These are phyloP conservation scores for Salticus scenicus DNA, from an alignment of 2,888 invertebrate genomes.

Conservation along the genomic window DNA sequence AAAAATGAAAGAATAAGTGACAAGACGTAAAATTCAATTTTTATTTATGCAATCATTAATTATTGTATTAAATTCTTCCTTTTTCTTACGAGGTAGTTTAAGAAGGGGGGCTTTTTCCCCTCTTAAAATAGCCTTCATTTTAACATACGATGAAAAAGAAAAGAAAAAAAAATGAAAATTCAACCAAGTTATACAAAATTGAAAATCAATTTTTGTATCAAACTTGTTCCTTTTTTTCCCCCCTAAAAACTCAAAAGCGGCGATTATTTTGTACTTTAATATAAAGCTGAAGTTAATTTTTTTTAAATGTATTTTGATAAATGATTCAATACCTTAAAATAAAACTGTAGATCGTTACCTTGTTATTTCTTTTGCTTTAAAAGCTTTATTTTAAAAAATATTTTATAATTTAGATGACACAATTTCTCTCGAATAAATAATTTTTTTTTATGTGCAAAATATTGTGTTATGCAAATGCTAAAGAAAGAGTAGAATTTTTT, in stretches of 20 bases:
- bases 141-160: neutral
- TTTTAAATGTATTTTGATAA: neutral
- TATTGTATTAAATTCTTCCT: neutral
- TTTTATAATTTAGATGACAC: no score
- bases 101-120: neutral
- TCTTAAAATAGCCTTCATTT: neutral
- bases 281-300: neutral
- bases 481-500: no score
- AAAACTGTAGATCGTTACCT: neutral
- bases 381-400: no score
- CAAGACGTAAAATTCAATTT: slow-evolving; percentile 16
- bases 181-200: neutral
- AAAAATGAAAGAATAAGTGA: slow-evolving; percentile 8
- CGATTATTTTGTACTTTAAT: slow-evolving; percentile 6
- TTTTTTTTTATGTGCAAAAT: no score
- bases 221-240: neutral
- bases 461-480: no score
- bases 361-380: no score
- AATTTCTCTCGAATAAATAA: no score
- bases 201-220: slow-evolving; percentile 12
- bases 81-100: neutral
- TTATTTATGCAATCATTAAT: neutral
- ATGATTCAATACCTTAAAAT: neutral
- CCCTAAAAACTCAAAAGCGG: neutral
- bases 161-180: neutral